phyloP scores from a whole-genome alignment of 2,888 invertebrate genomes.

The Cataglyphis rosenhaueri region DNA sequence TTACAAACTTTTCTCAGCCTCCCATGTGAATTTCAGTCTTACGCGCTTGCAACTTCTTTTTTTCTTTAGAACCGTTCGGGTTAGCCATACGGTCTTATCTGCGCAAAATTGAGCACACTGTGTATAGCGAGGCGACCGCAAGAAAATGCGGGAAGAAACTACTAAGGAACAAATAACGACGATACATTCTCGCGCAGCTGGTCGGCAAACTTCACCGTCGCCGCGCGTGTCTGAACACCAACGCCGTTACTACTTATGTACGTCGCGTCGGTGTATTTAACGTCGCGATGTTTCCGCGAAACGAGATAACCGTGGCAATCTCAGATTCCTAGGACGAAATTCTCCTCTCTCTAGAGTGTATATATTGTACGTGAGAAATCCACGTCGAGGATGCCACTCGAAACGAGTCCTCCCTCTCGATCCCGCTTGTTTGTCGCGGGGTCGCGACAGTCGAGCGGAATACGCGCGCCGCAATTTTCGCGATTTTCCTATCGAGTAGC shows the following conservation, averaged over 20 bases:
- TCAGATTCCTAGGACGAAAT: constrained; percentile 64
- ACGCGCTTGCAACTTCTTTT: constrained; percentile 63
- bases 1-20: constrained; percentile 29
- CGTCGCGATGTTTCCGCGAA: constrained; percentile 43
- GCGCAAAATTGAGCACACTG: constrained; percentile 60
- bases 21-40: constrained; percentile 32
- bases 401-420: constrained; percentile 56
- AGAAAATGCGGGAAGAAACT: constrained; percentile 56
- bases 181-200: constrained; percentile 81
- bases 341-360: constrained; percentile 29
- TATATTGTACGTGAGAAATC: neutral
- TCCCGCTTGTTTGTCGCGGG: constrained; percentile 61
- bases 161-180: constrained; percentile 78
- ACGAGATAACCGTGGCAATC: constrained; percentile 51
- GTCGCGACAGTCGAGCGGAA: constrained; percentile 27
- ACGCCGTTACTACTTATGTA: constrained; percentile 1
- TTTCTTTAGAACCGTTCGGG: constrained; percentile 49
- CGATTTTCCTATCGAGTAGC: constrained; percentile 51
- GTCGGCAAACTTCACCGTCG: constrained; percentile 75
- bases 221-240: constrained; percentile 21
- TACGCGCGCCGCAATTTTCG: constrained; percentile 49
- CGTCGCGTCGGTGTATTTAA: constrained; percentile 43
- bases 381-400: constrained; percentile 40
- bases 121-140: constrained; percentile 44
- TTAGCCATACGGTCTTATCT: constrained; percentile 55